Conservation (phyloP, 2,113 vertebrate genomes). For the Aegithalos caudatus region DNA sequence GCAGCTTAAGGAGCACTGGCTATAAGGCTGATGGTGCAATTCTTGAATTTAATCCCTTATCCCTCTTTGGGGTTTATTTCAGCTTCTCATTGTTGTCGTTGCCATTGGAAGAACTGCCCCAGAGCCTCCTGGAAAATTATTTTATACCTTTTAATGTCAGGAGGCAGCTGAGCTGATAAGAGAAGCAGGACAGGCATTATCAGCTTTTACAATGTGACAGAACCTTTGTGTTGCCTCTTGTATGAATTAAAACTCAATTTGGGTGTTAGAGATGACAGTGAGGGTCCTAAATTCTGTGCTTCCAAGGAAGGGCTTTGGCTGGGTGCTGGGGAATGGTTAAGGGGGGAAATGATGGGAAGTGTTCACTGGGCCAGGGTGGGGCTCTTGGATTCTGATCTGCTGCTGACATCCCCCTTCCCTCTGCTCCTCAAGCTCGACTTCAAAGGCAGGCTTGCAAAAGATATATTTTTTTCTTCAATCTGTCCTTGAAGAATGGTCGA, state of each 20-base stretch:
- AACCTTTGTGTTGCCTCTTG: not conserved
- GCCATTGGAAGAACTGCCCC: not conserved
- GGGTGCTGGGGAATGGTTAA: not conserved
- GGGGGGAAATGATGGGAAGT: not conserved
- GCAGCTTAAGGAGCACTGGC: not conserved
- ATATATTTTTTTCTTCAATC: not conserved
- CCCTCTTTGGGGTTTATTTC: not conserved
- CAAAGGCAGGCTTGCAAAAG: not conserved
- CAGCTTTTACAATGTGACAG: not conserved
- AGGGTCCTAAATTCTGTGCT: rapidly evolving
- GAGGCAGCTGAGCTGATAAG: not conserved
- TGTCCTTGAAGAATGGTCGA: not conserved
- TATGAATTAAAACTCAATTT: not conserved
- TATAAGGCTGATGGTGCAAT: not conserved
- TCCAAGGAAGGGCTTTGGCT: not conserved
- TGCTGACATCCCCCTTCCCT: not conserved
- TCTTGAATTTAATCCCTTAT: not conserved
- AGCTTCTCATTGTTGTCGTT: not conserved
- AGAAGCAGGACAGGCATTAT: not conserved
- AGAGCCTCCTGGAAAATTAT: not conserved
- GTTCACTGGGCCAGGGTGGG: not conserved
- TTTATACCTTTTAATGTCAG: not conserved
- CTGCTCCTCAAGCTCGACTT: not conserved
- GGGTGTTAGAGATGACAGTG: not conserved
- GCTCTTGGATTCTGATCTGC: not conserved